Conservation (phyloP, 2,113 vertebrate genomes). For the Excalfactoria chinensis region DNA sequence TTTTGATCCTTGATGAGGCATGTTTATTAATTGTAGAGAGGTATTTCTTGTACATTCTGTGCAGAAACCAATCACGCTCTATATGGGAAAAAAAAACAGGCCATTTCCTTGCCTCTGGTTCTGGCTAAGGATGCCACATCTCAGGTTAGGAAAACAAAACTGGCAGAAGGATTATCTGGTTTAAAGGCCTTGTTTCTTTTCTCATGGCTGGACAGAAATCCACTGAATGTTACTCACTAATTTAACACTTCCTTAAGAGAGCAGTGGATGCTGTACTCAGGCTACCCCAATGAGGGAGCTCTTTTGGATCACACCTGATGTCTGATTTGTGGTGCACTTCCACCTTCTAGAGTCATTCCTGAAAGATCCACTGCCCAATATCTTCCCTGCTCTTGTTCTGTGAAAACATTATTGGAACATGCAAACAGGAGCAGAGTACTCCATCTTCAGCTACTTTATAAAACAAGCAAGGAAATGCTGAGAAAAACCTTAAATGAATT, state of each 20-base stretch:
- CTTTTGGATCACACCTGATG: not conserved
- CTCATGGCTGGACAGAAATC: not conserved
- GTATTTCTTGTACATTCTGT: not conserved
- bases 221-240: not conserved
- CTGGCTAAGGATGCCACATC: not conserved
- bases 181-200: not conserved
- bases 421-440: not conserved
- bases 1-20: not conserved
- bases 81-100: not conserved
- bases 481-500: not conserved
- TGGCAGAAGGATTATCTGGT: not conserved
- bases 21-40: not conserved
- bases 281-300: not conserved
- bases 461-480: not conserved
- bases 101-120: not conserved
- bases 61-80: not conserved
- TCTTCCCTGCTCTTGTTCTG: not conserved
- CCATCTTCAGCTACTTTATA: not conserved
- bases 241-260: not conserved
- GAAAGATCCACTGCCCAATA: not conserved
- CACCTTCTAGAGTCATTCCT: not conserved
- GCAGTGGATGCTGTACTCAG: not conserved
- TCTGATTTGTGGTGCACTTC: not conserved
- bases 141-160: not conserved
- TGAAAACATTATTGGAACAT: not conserved